phyloP scores from a whole-genome alignment of 2,888 invertebrate species.

The Elegia similella region DNA sequence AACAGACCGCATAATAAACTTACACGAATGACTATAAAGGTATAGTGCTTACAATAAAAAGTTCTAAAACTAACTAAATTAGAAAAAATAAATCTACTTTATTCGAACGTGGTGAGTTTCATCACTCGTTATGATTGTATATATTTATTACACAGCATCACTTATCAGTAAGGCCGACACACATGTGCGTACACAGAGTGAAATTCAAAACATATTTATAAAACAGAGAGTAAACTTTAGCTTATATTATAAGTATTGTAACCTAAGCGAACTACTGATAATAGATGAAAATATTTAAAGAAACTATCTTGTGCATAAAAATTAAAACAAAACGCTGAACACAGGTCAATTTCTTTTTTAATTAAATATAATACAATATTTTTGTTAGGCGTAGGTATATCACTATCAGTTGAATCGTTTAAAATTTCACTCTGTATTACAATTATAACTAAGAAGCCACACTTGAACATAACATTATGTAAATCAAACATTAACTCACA shows the following conservation, averaged over 20 bases:
- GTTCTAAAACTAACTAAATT: slow-evolving; percentile 25
- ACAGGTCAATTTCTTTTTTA: too few species aligned
- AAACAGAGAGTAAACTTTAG: too few species aligned
- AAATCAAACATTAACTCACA: neutral
- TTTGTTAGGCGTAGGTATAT: too few species aligned
- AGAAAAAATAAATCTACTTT: slow-evolving; percentile 25
- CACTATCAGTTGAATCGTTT: neutral
- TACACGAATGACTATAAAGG: slow-evolving; percentile 19
- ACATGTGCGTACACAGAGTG: slow-evolving; percentile 17
- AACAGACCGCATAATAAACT: slow-evolving; percentile 27
- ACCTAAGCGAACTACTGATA: too few species aligned
- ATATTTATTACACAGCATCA: slow-evolving; percentile 23
- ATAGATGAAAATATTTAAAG: too few species aligned
- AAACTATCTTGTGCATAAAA: too few species aligned
- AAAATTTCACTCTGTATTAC: slow-evolving; percentile 26
- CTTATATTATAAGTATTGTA: too few species aligned
- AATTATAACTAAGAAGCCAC: neutral
- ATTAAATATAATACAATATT: too few species aligned
- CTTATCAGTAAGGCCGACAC: slow-evolving; percentile 45
- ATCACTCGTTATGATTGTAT: slow-evolving; percentile 43
- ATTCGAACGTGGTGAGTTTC: slow-evolving; percentile 77
- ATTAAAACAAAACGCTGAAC: too few species aligned
- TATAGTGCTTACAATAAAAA: neutral
- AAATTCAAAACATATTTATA: neutral
- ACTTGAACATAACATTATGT: neutral